These are phyloP conservation scores for Macroglossus sobrinus DNA, from an alignment of 2,113 vertebrate species.

Conservation along the genomic window DNA sequence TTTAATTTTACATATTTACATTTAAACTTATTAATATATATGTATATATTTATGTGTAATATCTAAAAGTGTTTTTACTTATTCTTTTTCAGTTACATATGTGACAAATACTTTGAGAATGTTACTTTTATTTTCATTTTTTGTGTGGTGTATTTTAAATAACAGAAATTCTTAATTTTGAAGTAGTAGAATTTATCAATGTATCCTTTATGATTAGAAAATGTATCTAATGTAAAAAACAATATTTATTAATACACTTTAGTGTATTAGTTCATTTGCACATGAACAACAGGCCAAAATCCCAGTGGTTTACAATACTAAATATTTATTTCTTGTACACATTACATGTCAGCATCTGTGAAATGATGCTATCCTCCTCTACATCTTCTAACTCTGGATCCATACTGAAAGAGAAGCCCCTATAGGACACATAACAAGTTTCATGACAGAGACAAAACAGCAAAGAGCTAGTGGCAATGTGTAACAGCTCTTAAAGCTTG, in stretches of 20 bases:
- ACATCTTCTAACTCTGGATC: not conserved
- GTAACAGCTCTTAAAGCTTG: not conserved
- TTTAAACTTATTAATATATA: not conserved
- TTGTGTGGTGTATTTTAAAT: not conserved
- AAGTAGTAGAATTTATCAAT: not conserved
- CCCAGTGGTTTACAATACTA: not conserved
- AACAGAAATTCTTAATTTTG: not conserved
- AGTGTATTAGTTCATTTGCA: not conserved
- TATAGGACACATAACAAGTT: not conserved
- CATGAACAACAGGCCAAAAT: not conserved
- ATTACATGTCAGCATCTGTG: not conserved
- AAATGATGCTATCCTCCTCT: not conserved
- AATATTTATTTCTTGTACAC: not conserved
- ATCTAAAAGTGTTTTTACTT: not conserved
- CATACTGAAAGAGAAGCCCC: not conserved
- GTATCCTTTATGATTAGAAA: not conserved
- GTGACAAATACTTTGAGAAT: not conserved
- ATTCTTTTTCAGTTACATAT: not conserved
- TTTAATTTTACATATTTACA: not conserved
- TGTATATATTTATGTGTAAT: not conserved
- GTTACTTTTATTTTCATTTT: not conserved
- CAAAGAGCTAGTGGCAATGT: not conserved
- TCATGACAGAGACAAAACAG: not conserved
- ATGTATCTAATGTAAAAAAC: not conserved
- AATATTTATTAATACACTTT: not conserved